Base-by-base conservation (phyloP, 2,113 vertebrate species). In the Stictonetta naevosa region DNA sequence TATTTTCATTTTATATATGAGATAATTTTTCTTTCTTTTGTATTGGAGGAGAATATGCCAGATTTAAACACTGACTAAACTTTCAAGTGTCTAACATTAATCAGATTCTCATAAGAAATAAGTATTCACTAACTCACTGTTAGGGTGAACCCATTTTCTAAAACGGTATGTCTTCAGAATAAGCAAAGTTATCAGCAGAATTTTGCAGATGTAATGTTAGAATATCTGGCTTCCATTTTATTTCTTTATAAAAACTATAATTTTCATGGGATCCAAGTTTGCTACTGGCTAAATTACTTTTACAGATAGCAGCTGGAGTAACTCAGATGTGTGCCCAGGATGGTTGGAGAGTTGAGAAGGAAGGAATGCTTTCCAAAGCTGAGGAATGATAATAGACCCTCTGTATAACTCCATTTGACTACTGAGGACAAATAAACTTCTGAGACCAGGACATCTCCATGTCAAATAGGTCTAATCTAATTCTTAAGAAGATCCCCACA, bases 241-340 rank as follows among this genome's bases (percentile, higher is more conserved):
- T 67, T 88, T 90, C 60, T 90, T 92, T 40, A 60, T 34, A 83
- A 88, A 95, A 90, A 50, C 11, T 80, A 31, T 26, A 67, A 19
- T 87, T 88, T 90, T 92, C 13, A 64, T 64, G 33, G 44, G 31
- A 84, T 91, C 44, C 36, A 72, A 42, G 31, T 76, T 86, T 3
- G 2, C 56, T 88, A 69, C 64, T 44, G 53, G 53, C 73, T 90
- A 91, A 92, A 95, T 91, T 86, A 82, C 73, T 90, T 88, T 86
- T 67, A 56, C 60, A 83, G 60, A 75, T 31, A 36, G 50, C 90
- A 92, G 29, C 75, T 72, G 64, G 20, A 78, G 20, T 78, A 81
- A 83, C 56, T 88, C 60, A 94, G 22, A 56, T 63, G 15, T 63
- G 16, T 60, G 8, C 5, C 13, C 26, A 68, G 74, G 18, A 69